Evolutionary conservation across 1,140 invertebrate species (phyloP).

Genomic region (Reticulitermes speratus): DNA sequence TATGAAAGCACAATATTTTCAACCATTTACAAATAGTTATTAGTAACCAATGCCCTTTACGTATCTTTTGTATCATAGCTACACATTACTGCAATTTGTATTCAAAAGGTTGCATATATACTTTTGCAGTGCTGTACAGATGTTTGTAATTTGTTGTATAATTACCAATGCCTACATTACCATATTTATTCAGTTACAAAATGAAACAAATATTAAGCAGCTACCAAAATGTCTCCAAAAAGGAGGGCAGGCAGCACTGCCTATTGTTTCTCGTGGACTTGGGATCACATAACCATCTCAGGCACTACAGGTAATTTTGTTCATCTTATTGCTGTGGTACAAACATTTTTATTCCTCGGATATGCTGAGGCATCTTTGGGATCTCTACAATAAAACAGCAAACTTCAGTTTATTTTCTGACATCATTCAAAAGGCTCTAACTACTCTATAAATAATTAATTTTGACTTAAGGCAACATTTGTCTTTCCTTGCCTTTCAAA

Average conservation of each 20-base stretch:
- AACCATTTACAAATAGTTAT: constrained; percentile 31
- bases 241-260: neutral
- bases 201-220: constrained; percentile 15
- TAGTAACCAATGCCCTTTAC: constrained; percentile 36
- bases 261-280: neutral
- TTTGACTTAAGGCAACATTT: constrained; percentile 35
- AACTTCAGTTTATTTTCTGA: constrained; percentile 22
- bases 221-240: constrained; percentile 21
- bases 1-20: constrained; percentile 33
- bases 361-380: constrained; percentile 25
- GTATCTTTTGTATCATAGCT: constrained; percentile 33
- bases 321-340: constrained; percentile 34
- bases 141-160: constrained; percentile 28
- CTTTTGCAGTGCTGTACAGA: constrained; percentile 26
- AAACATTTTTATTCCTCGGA: constrained; percentile 4
- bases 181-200: constrained; percentile 27
- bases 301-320: constrained; percentile 36
- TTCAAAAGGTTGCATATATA: constrained; percentile 5
- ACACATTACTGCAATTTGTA: constrained; percentile 29
- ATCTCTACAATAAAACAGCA: constrained; percentile 33
- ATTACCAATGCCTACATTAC: constrained; percentile 29
- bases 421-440: constrained; percentile 23
- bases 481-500: constrained; percentile 23
- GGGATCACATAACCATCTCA: constrained; percentile 27
- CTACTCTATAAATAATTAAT: constrained; percentile 33